Evolutionary conservation across 2,113 vertebrate genomes (phyloP).

Genomic region (Ceuthmochares aereus): DNA sequence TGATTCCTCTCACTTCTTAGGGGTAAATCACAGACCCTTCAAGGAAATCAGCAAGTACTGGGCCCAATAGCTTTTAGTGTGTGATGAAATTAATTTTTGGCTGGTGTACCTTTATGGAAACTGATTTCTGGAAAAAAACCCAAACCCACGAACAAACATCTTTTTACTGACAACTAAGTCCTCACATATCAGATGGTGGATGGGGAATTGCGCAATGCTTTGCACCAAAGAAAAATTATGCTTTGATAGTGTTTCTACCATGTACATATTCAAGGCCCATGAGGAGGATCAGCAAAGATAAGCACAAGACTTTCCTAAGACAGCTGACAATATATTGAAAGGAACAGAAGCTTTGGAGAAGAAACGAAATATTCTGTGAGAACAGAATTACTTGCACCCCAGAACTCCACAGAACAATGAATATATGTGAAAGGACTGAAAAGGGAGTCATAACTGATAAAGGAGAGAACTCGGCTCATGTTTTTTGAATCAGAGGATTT

Average conservation of each 20-base stretch:
- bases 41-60: neutral
- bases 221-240: neutral
- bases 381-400: neutral
- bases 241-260: neutral
- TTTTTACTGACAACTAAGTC: neutral
- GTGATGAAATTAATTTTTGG: neutral
- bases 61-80: neutral
- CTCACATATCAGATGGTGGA: neutral
- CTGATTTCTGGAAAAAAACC: neutral
- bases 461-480: neutral
- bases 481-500: neutral
- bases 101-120: neutral
- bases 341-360: neutral
- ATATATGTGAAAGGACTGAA: neutral
- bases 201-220: neutral
- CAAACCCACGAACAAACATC: too few relatives aligned
- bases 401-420: neutral
- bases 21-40: neutral
- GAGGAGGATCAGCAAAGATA: neutral
- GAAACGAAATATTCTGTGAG: neutral
- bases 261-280: neutral
- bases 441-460: neutral
- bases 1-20: neutral
- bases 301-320: neutral
- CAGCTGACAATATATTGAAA: neutral